Conservation (phyloP, 2,113 vertebrate species). For the Taxidea taxus region DNA sequence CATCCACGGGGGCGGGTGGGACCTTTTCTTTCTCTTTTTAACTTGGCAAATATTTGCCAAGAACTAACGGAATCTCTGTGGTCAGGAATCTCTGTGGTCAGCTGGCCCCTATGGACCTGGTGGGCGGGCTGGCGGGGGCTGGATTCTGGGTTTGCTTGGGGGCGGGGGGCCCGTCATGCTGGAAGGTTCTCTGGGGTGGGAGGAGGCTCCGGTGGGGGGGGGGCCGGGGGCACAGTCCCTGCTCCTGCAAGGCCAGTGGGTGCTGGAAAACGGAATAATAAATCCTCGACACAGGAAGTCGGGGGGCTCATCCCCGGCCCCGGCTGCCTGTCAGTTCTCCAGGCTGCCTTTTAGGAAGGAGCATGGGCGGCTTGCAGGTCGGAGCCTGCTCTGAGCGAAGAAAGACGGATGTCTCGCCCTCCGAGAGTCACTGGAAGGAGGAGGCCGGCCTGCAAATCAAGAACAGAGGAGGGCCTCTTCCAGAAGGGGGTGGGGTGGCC, state of each 20-base stretch:
- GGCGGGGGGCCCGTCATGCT: not conserved
- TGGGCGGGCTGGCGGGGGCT: not conserved
- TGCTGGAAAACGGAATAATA: not conserved
- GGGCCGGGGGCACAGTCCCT: not conserved
- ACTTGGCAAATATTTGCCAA: not conserved
- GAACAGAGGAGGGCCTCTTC: not conserved
- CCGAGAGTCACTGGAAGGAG: not conserved
- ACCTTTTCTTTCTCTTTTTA: not conserved
- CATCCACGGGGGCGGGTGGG: not conserved
- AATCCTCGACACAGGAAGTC: not conserved
- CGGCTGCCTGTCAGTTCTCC: fast-evolving
- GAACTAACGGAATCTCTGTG: not conserved
- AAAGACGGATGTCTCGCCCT: constrained; percentile 40
- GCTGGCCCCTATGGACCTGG: not conserved
- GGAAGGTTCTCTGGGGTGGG: not conserved
- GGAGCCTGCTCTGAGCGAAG: constrained; percentile 10
- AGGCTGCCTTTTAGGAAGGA: constrained; percentile 16
- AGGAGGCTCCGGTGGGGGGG: not conserved
- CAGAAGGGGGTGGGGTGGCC: not conserved
- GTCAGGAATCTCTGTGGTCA: not conserved
- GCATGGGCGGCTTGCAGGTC: not conserved
- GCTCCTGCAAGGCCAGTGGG: not conserved
- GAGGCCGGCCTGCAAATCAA: not conserved
- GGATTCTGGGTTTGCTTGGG: not conserved
- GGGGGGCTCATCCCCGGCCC: not conserved